These are phyloP conservation scores for Ptychodera flava DNA, from an alignment of 35 echinoderm and acorn worm genomes.

Conservation along the genomic window DNA sequence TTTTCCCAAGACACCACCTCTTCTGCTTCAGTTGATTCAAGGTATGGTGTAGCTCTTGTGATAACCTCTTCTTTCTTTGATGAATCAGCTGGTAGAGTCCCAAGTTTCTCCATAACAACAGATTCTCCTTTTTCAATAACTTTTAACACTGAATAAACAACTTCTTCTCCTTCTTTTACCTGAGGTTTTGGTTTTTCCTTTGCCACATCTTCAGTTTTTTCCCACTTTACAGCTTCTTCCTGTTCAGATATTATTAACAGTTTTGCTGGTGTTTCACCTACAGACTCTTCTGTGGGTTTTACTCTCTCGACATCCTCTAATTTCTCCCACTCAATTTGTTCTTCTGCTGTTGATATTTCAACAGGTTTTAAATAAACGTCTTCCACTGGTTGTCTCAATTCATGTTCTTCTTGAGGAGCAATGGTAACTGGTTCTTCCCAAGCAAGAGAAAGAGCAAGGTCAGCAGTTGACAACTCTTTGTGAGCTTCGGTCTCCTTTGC, in stretches of 20 bases:
- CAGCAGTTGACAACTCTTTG: not conserved
- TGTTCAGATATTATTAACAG: not conserved
- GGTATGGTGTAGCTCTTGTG: not conserved
- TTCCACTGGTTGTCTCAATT: not conserved
- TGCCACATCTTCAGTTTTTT: constrained; percentile 29
- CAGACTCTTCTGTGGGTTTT: constrained; percentile 14
- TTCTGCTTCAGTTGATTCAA: not conserved
- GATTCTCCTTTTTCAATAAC: constrained; percentile 35
- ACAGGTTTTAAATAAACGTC: not conserved
- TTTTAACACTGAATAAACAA: constrained; percentile 27
- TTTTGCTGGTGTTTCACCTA: constrained; percentile 27
- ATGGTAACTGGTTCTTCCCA: constrained; percentile 8
- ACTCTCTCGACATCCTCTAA: not conserved
- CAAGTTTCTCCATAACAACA: not conserved
- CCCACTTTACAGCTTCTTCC: constrained; percentile 23
- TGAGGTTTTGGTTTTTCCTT: constrained; percentile 15
- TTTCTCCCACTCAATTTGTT: not conserved
- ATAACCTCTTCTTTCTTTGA: not conserved
- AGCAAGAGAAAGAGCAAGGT: not conserved
- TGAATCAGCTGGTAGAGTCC: not conserved
- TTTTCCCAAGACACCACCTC: constrained; percentile 11
- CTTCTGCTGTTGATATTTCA: constrained; percentile 31
- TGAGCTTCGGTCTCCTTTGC: not conserved
- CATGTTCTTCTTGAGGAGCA: not conserved
- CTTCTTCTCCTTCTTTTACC: constrained; percentile 24